Evolutionary conservation across 2,888 invertebrate species (phyloP), one percentile per base, ranked within the genome.

Genomic region (Hymenopus coronatus): DNA sequence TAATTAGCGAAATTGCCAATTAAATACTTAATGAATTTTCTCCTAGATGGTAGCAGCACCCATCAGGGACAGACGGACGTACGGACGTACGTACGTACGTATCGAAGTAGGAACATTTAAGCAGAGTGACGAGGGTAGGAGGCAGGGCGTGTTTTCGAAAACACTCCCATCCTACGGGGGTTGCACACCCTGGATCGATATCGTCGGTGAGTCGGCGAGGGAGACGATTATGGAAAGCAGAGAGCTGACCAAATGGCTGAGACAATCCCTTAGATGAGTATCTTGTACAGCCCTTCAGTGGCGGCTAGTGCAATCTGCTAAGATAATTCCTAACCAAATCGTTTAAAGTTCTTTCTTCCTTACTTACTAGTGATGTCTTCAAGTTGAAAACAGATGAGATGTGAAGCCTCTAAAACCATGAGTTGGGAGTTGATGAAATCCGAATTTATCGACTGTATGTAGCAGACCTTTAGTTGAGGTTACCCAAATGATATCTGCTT

Each of bases 1-100:
- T 88, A 84, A 88, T 88, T 88, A 85, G 85, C 84, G 85, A 85
- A 88, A 88, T 88, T 88, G 88, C 82, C 85, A 88, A 88, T 88
- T 88, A 88, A 85, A 88, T 85, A 88, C 85, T 88, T 88, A 85
- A 88, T 88, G 88, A 85, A 82, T 87, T 87, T 87, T 87, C 87
- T 87, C 82, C 87, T 87, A 87, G 87, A 87, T 87, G 87, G 87
- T 87, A 87, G 87, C 82, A 87, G 87, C 87, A 87, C 87, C 87
- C 87, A 87, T 87, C 87, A 87, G 87, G 87, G 87, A 82, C 87
- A 87, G 87, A 82, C n/a, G 82, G 87, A 40, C 81, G 30, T 81
- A n/a, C 54, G 54, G 87, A 82, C 87, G 82, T 82, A 82, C n/a
- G 82, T 82, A 40, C 81, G 30, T 81, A n/a, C 54, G 54, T 25